Percentiles rank a stretch among this genome's conserved stretches.
phyloP scores from a whole-genome alignment of 2,113 vertebrate species.

The Scalopus aquaticus region DNA sequence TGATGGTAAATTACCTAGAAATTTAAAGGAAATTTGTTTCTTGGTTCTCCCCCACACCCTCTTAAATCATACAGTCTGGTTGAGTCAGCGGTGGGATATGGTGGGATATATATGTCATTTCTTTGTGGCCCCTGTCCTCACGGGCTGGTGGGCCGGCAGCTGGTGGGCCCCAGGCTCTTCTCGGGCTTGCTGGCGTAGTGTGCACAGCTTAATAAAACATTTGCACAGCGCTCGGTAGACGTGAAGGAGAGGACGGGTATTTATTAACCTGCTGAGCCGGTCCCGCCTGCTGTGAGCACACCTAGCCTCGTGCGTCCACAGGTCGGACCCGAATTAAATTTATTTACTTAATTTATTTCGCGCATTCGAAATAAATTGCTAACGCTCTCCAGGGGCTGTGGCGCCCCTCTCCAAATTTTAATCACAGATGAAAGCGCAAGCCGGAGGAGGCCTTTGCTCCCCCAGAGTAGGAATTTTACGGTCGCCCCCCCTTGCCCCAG shows the following conservation, averaged over 20 bases:
- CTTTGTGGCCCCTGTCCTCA: background rate
- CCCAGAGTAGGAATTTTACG: background rate
- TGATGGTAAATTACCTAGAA: background rate
- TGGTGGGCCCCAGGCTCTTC: background rate
- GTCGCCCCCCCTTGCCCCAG: background rate
- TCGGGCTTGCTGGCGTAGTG: too few relatives aligned
- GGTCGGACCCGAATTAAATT: background rate
- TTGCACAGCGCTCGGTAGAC: background rate
- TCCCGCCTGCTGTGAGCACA: background rate
- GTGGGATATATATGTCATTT: accelerated
- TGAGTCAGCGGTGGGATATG: background rate
- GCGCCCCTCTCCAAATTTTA: background rate
- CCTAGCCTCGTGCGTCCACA: background rate
- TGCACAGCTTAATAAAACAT: background rate
- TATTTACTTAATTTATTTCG: too few relatives aligned
- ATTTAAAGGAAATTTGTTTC: background rate
- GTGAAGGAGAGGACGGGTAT: accelerated
- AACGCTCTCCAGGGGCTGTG: background rate
- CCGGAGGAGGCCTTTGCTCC: background rate
- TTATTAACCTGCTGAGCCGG: background rate
- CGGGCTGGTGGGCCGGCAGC: background rate
- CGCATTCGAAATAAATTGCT: background rate
- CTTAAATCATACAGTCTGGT: background rate
- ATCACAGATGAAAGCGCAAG: background rate
- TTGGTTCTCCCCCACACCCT: background rate